These are phyloP conservation scores for Macquaria ambigua DNA, from an alignment of 2,113 vertebrate species.

Conservation along the genomic window DNA sequence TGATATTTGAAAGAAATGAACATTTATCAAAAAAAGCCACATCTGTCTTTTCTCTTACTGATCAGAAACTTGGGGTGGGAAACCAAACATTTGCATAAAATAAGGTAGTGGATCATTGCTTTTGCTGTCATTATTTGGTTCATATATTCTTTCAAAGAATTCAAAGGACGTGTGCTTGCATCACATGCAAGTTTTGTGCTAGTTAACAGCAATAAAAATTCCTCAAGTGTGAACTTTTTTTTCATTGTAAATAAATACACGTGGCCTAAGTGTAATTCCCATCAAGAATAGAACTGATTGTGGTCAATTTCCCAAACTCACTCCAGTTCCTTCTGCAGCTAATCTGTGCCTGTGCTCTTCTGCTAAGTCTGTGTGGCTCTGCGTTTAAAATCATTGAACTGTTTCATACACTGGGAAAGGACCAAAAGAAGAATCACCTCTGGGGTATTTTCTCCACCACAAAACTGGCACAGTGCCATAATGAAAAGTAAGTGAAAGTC, in stretches of 20 bases:
- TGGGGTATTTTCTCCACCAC: background rate
- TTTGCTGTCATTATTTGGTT: background rate
- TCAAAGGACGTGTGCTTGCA: background rate
- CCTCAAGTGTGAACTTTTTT: background rate
- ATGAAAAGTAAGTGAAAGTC: too few species aligned
- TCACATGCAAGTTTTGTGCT: background rate
- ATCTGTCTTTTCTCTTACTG: background rate
- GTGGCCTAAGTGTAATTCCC: background rate
- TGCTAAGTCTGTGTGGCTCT: constrained; percentile 1
- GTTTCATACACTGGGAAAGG: background rate
- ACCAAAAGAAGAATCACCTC: background rate
- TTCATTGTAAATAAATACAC: background rate
- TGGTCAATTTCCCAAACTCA: background rate
- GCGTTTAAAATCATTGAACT: constrained; percentile 13
- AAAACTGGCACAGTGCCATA: background rate
- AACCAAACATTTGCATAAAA: background rate
- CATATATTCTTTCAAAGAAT: background rate
- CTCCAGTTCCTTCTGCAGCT: constrained; percentile 4
- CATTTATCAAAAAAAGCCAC: background rate
- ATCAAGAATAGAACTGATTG: background rate
- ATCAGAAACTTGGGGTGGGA: background rate
- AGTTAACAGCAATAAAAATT: background rate
- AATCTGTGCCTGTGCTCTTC: constrained; percentile 10
- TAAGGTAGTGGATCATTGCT: background rate
- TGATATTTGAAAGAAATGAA: background rate